Percentiles rank a stretch among this genome's conserved stretches.
phyloP scores from a whole-genome alignment of 2,797 vertebrate genomes.

The Gouania willdenowi region DNA sequence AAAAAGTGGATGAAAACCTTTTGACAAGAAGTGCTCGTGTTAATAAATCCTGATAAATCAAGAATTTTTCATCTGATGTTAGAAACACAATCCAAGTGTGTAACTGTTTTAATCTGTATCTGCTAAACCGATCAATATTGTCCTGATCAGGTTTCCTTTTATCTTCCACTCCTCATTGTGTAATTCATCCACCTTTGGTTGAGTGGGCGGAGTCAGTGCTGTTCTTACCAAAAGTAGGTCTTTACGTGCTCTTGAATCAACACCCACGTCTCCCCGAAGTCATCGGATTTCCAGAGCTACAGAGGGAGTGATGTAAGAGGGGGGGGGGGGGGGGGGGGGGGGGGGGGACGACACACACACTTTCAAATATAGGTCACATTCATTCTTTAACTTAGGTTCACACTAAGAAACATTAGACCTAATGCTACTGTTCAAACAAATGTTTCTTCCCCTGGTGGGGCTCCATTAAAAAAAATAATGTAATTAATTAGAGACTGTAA shows the following conservation, averaged over 20 bases:
- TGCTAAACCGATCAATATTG: too few relatives aligned
- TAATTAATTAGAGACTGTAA: too few relatives aligned
- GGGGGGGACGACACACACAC: constrained; percentile 35
- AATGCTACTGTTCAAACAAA: too few relatives aligned
- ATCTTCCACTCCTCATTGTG: neutral
- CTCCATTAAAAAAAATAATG: too few relatives aligned
- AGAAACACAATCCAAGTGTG: too few relatives aligned
- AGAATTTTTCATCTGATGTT: too few relatives aligned
- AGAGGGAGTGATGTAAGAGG: constrained; percentile 1
- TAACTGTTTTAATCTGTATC: too few relatives aligned
- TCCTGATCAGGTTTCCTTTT: too few relatives aligned
- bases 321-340: neutral
- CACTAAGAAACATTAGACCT: neutral
- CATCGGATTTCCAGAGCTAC: constrained; percentile 97
- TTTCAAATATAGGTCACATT: constrained; percentile 64
- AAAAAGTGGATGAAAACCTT: too few relatives aligned
- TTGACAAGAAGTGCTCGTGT: too few relatives aligned
- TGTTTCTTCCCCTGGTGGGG: too few relatives aligned
- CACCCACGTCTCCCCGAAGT: constrained; percentile 97
- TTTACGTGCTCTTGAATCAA: constrained; percentile 98
- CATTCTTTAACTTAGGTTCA: constrained; percentile 45
- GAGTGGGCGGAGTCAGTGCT: neutral
- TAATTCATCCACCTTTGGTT: neutral
- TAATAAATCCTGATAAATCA: too few relatives aligned
- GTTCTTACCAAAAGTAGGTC: constrained; percentile 91